Conservation (phyloP, 2,888 invertebrate species). For the Ditylenchus weischeri region DNA sequence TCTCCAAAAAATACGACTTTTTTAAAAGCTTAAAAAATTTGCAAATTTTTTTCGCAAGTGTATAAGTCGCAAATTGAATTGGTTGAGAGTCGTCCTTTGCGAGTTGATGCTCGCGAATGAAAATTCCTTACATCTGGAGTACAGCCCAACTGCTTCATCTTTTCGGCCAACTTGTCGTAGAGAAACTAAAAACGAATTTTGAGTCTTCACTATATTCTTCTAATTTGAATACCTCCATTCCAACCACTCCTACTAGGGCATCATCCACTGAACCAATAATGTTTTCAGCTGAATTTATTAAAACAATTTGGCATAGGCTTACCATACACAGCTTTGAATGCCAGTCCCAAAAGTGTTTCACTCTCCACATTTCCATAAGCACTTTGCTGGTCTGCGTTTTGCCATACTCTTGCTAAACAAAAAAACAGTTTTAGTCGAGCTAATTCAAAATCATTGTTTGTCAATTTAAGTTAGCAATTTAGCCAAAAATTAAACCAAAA, state of each 20-base stretch:
- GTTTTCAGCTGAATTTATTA: too few species aligned
- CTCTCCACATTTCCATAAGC: constrained; percentile 52
- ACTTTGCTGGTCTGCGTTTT: constrained; percentile 34
- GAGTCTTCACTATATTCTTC: not conserved
- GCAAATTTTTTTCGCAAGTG: too few species aligned
- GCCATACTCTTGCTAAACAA: constrained; percentile 52
- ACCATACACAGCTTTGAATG: constrained; percentile 47
- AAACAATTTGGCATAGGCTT: too few species aligned
- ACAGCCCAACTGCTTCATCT: constrained; percentile 47
- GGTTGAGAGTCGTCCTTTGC: too few species aligned
- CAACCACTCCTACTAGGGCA: constrained; percentile 55
- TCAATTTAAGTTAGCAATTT: too few species aligned
- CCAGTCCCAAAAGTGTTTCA: constrained; percentile 50
- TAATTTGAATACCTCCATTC: constrained; percentile 38
- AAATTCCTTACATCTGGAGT: constrained; percentile 32
- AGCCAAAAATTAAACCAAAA: too few species aligned
- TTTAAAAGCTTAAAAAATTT: too few species aligned
- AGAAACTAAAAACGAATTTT: constrained; percentile 28
- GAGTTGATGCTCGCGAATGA: too few species aligned
- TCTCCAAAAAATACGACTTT: too few species aligned
- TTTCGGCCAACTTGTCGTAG: constrained; percentile 50
- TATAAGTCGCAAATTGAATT: too few species aligned
- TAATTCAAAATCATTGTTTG: too few species aligned
- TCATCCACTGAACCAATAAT: constrained; percentile 30
- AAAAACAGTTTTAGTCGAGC: not conserved